Percentiles rank a stretch among this genome's conserved stretches.
phyloP scores from a whole-genome alignment of 2,888 invertebrate genomes.

The Gnatocerus cornutus region DNA sequence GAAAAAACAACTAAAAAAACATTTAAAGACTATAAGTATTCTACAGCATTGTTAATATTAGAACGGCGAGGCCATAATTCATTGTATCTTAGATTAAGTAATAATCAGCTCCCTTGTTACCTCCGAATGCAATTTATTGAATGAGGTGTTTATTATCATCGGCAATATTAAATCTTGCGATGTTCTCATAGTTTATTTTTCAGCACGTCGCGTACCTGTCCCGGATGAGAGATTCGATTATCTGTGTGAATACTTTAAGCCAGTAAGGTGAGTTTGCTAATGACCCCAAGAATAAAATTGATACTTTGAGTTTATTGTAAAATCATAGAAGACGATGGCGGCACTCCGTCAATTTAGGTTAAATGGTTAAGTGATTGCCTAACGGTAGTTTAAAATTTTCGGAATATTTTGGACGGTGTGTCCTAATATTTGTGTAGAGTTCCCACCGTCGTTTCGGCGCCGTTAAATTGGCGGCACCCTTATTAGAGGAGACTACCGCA shows the following conservation, averaged over 20 bases:
- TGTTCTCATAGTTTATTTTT: constrained; percentile 52
- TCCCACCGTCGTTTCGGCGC: constrained; percentile 58
- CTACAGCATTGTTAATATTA: too few relatives aligned
- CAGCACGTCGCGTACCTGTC: constrained; percentile 95
- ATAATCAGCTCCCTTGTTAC: too few relatives aligned
- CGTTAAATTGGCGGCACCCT: constrained; percentile 60
- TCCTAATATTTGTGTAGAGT: constrained; percentile 51
- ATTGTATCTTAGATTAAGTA: too few relatives aligned
- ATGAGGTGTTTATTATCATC: too few relatives aligned
- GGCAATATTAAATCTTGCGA: not conserved
- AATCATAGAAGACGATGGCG: constrained; percentile 9
- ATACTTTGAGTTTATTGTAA: constrained; percentile 25
- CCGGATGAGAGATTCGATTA: constrained; percentile 96
- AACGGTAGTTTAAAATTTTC: constrained; percentile 43
- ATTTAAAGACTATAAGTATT: too few relatives aligned
- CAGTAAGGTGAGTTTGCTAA: constrained; percentile 82
- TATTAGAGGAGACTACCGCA: constrained; percentile 53
- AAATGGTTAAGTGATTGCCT: constrained; percentile 38
- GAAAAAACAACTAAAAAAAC: too few relatives aligned
- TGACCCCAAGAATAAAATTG: constrained; percentile 19
- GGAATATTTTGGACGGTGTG: constrained; percentile 43
- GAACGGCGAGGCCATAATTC: too few relatives aligned
- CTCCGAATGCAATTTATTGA: too few relatives aligned
- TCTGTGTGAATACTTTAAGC: constrained; percentile 95
- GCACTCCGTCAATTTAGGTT: constrained; percentile 26